phyloP scores from a whole-genome alignment of 2,797 vertebrate species.

The Cuculus canorus region DNA sequence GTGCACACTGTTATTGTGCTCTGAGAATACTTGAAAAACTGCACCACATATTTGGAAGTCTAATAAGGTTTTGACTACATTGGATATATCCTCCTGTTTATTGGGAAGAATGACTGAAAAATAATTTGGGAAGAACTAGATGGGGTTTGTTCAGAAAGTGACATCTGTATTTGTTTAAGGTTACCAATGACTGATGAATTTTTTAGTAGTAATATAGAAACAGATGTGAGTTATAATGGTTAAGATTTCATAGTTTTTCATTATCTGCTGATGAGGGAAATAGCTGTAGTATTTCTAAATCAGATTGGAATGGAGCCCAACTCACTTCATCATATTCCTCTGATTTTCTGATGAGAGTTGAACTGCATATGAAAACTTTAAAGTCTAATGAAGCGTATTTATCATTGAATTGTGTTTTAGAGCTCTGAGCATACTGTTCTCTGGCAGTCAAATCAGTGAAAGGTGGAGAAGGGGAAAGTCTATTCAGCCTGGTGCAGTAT shows the following conservation, averaged over 20 bases:
- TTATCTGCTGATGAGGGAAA: background rate
- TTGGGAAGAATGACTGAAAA: background rate
- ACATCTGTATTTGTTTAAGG: background rate
- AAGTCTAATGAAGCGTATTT: background rate
- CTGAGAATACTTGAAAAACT: background rate
- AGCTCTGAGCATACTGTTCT: background rate
- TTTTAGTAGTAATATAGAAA: background rate
- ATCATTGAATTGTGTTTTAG: background rate
- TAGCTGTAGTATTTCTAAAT: background rate
- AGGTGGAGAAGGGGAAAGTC: background rate
- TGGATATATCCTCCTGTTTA: background rate
- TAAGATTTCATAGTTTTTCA: background rate
- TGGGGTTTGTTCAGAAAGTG: background rate
- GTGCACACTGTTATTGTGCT: background rate
- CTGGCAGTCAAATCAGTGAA: rapidly evolving
- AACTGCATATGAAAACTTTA: background rate
- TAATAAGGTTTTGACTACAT: rapidly evolving
- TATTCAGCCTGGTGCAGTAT: rapidly evolving
- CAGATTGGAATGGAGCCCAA: background rate
- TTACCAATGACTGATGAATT: background rate
- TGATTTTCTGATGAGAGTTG: background rate
- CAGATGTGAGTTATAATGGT: background rate
- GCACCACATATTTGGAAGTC: rapidly evolving
- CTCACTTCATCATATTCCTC: background rate
- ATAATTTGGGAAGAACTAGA: background rate